phyloP scores from a whole-genome alignment of 2,797 vertebrate species.

The Acanthiza pusilla region DNA sequence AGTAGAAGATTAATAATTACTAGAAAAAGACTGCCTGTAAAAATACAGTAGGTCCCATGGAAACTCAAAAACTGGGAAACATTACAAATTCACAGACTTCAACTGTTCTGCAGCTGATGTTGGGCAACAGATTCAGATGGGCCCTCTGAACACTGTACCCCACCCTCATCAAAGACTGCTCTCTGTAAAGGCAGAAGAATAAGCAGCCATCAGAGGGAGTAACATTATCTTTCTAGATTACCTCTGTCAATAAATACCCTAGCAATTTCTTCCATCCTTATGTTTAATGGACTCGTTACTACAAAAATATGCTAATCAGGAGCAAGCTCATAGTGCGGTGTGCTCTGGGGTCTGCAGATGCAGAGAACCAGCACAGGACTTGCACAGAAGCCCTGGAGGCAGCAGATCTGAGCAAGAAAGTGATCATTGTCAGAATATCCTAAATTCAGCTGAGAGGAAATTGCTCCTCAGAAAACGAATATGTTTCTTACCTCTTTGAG shows the following conservation, averaged over 20 bases:
- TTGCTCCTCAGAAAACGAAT: background rate
- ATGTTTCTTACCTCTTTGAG: background rate
- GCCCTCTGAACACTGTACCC: background rate
- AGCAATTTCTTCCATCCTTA: background rate
- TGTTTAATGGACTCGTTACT: background rate
- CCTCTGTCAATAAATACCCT: background rate
- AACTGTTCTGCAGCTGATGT: background rate
- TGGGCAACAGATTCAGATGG: background rate
- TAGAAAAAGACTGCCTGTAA: background rate
- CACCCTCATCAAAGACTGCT: background rate
- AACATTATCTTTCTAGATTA: background rate
- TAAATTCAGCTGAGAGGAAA: background rate
- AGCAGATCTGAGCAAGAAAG: background rate
- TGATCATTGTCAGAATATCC: background rate
- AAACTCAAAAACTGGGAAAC: background rate
- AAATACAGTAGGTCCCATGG: accelerated
- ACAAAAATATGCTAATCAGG: background rate
- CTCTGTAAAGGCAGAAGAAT: background rate
- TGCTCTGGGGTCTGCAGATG: background rate
- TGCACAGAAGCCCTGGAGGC: background rate
- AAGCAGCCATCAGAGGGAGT: background rate
- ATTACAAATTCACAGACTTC: background rate
- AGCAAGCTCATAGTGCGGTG: background rate
- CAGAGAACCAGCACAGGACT: background rate
- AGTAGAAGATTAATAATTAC: background rate